Percentiles rank a stretch among this genome's conserved stretches.
phyloP scores from a whole-genome alignment of 1,140 invertebrate species.

The Caenorhabditis brenneri region DNA sequence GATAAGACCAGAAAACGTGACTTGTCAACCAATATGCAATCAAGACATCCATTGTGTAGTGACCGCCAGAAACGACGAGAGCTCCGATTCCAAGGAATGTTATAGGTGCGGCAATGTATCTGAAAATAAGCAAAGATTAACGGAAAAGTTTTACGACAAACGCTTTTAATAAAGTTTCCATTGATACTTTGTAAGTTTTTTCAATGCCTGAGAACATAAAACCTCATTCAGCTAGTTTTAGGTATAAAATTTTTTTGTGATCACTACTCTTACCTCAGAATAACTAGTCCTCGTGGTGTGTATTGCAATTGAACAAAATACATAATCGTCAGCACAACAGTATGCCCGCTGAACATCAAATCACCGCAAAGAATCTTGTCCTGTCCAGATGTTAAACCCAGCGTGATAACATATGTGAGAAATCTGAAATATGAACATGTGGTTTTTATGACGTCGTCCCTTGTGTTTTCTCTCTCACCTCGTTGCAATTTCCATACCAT shows the following conservation, averaged over 20 bases:
- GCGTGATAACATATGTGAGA: slow-evolving; percentile 70
- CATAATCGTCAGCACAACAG: slow-evolving; percentile 70
- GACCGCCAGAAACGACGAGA: slow-evolving; percentile 69
- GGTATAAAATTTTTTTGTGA: too few species aligned
- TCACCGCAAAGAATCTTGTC: slow-evolving; percentile 70
- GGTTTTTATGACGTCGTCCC: not conserved
- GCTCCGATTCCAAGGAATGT: slow-evolving; percentile 69
- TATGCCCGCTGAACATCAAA: slow-evolving; percentile 69
- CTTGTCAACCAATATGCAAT: slow-evolving; percentile 69
- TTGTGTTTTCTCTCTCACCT: slow-evolving; percentile 44
- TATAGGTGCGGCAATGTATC: slow-evolving; percentile 68
- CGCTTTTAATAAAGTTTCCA: too few species aligned
- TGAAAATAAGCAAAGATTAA: too few species aligned
- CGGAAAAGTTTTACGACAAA: too few species aligned
- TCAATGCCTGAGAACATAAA: too few species aligned
- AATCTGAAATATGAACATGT: slow-evolving; percentile 53
- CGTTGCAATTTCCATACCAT: slow-evolving; percentile 65
- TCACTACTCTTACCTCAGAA: slow-evolving; percentile 54
- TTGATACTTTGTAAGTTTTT: too few species aligned
- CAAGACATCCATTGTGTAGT: slow-evolving; percentile 69
- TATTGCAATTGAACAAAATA: slow-evolving; percentile 70
- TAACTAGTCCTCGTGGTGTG: slow-evolving; percentile 66
- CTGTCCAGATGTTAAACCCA: slow-evolving; percentile 70
- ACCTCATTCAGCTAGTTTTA: too few species aligned
- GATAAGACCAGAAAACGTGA: slow-evolving; percentile 70